phyloP scores from a whole-genome alignment of 2,113 vertebrate species.

The Sarotherodon lohbergeri region DNA sequence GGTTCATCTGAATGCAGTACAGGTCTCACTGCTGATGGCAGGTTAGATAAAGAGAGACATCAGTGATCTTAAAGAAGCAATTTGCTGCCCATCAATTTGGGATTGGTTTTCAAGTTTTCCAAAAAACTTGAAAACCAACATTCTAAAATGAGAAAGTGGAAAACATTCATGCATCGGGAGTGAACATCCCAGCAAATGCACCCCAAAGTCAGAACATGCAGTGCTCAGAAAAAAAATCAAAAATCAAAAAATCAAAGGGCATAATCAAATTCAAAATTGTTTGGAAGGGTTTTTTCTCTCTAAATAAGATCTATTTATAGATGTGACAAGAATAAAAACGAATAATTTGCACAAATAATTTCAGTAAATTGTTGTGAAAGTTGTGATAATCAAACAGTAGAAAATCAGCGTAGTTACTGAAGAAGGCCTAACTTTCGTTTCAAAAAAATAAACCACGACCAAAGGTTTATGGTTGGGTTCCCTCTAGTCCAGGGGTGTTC shows the following conservation, averaged over 20 bases:
- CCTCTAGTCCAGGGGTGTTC: neutral
- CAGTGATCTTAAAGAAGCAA: too few relatives aligned
- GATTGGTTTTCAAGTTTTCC: fast-evolving
- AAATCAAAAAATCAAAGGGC: fast-evolving
- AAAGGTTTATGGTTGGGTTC: neutral
- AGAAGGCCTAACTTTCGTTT: neutral
- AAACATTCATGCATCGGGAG: neutral
- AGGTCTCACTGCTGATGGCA: too few relatives aligned
- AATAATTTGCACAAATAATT: neutral
- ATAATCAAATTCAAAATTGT: neutral
- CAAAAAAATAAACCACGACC: neutral
- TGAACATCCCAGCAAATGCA: neutral
- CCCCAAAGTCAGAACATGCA: neutral
- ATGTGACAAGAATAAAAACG: neutral
- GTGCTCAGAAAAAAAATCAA: neutral
- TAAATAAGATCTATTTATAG: neutral
- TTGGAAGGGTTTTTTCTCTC: fast-evolving
- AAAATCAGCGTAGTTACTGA: neutral
- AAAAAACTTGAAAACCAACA: neutral
- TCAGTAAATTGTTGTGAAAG: neutral
- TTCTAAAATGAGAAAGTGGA: neutral
- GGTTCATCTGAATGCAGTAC: too few relatives aligned
- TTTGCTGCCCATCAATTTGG: too few relatives aligned
- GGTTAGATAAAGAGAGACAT: too few relatives aligned
- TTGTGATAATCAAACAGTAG: neutral